Evolutionary conservation across 30 jellyfish, hydroid and myxozoan genomes (phyloP).

Genomic region (Cassiopea andromeda): DNA sequence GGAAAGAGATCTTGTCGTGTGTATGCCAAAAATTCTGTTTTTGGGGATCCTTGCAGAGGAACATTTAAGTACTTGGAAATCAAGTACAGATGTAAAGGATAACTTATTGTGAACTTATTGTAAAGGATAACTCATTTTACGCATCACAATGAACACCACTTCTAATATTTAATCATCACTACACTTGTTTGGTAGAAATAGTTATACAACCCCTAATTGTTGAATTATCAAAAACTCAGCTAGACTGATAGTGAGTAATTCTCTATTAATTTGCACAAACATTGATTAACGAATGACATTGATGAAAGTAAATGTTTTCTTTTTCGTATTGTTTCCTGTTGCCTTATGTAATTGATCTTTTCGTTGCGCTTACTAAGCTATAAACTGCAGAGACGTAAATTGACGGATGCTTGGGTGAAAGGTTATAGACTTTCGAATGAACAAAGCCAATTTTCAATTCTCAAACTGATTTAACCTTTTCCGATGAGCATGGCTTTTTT

Average conservation of each 20-base stretch:
- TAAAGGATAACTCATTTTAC: neutral
- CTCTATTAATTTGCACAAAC: neutral
- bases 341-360: no score
- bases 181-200: no score
- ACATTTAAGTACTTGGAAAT: constrained; percentile 53
- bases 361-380: no score
- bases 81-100: constrained; percentile 62
- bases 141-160: no score
- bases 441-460: no score
- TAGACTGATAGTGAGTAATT: neutral
- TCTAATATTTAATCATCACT: no score
- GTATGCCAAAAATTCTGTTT: constrained; percentile 38
- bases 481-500: no score
- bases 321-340: neutral
- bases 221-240: neutral
- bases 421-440: no score
- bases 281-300: neutral
- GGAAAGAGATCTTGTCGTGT: constrained; percentile 30
- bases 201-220: no score
- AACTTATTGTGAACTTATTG: neutral
- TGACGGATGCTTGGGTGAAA: no score
- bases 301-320: neutral
- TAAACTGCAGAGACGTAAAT: no score
- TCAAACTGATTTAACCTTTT: no score
- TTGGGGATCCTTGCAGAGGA: constrained; percentile 64